Evolutionary conservation across 2,797 vertebrate species (phyloP).

Genomic region (Sebastes taczanowskii): DNA sequence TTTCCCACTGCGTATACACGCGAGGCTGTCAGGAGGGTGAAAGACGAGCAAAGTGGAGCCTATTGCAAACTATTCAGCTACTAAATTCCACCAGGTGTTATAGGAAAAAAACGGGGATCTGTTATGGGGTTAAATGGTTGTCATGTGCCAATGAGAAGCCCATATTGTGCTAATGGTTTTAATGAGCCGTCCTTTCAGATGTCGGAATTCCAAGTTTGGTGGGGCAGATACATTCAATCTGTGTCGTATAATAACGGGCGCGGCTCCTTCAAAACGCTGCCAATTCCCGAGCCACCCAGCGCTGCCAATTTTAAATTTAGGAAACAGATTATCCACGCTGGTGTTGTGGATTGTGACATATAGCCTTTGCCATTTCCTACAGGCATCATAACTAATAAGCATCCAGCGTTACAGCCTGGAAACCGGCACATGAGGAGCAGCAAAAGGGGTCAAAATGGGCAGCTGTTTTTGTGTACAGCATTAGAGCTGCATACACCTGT

Average conservation of each 20-base stretch:
- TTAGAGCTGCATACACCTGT: constrained; percentile 12
- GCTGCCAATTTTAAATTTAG: constrained; percentile 52
- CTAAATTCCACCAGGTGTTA: constrained; percentile 68
- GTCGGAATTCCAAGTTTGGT: constrained; percentile 32
- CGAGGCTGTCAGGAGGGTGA: constrained; percentile 61
- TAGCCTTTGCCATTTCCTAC: constrained; percentile 61
- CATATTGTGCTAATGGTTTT: constrained; percentile 47
- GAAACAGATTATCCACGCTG: constrained; percentile 63
- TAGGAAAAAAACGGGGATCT: constrained; percentile 35
- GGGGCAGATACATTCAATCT: constrained; percentile 32
- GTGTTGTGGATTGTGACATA: constrained; percentile 62
- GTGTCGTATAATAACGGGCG: background rate
- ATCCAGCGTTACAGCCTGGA: constrained; percentile 22
- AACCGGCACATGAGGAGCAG: constrained; percentile 25
- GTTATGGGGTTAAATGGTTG: constrained; percentile 49
- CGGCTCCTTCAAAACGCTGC: constrained; percentile 17
- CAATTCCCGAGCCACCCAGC: constrained; percentile 28
- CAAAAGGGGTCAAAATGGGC: constrained; percentile 41
- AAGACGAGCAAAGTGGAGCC: constrained; percentile 49
- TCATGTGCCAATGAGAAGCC: constrained; percentile 48
- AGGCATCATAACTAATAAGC: constrained; percentile 58
- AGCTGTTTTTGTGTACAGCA: constrained; percentile 32
- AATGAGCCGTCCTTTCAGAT: constrained; percentile 57
- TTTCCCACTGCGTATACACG: constrained; percentile 50
- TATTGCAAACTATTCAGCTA: constrained; percentile 44